Base-by-base conservation (phyloP, 2,888 invertebrate species). In the Fragum whitleyi region DNA sequence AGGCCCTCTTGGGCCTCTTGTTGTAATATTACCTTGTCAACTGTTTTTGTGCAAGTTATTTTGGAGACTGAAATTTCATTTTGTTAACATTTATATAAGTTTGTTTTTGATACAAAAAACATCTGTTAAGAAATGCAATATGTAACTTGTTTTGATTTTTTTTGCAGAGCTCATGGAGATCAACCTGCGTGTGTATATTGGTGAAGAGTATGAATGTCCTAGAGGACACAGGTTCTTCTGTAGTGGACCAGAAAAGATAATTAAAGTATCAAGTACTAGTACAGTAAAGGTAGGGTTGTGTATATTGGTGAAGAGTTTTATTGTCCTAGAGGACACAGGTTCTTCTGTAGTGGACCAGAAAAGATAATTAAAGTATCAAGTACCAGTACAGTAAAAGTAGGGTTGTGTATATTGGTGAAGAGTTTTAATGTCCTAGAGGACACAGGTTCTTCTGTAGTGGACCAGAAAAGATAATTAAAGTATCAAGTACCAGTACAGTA, bases 341-440 rank as follows among this genome's bases (percentile, higher is more conserved):
- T 98, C 93, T 98, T 98, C 96, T 96, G 97, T 94, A 96, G 97
- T 42, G 96, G 96, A 0, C 97, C 98, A 6, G 97, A 97, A 91
- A 96, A 96, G 89, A 96, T 97, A 77, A 95, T 97, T 77, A 96
- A 96, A 92, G 96, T 97, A 1, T 96, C 96, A 23, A 96, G 95
- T 87, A 92, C 93, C n/a, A 96, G 96, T 26, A 96, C 96, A 83
- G 96, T 96, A 19, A 96, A 97, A 90, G 94, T 94, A 80, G 28
- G 65, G n/a, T n/a, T 36, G 89, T 92, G 23, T 94, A 90, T 85
- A 96, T 99, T 76, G 99, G 99, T 0, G 96, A 97, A 90, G 99
- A 99, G 93, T 99, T 99, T 94, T 99, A 99, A 94, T 99, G 99
- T 94, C 97, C 97, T 0, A 94, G 97, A n/a, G 99, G 99, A n/a